Evolutionary conservation across 2,888 invertebrate species (phyloP).

Genomic region (Kuschelorhynchus macadamiae): DNA sequence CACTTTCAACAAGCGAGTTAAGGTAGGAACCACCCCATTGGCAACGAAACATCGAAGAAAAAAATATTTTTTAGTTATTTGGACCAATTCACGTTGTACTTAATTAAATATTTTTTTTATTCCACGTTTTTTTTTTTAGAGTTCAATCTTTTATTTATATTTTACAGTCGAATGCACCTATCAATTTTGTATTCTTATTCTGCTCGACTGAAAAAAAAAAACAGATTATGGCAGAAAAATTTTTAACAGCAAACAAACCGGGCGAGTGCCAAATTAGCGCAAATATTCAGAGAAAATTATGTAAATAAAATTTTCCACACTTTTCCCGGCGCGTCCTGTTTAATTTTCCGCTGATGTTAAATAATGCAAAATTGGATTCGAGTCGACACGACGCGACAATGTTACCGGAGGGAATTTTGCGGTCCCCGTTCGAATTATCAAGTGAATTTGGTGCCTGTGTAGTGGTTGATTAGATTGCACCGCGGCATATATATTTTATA

Average conservation of each 20-base stretch:
- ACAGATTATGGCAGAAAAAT: background rate
- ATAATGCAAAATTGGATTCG: constrained; percentile 47
- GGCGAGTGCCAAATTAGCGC: background rate
- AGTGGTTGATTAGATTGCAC: constrained; percentile 35
- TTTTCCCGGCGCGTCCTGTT: constrained; percentile 25
- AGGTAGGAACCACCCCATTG: too few relatives aligned
- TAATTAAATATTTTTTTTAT: too few relatives aligned
- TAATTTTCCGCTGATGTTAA: constrained; percentile 41
- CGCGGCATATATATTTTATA: constrained; percentile 22
- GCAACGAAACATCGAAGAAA: too few relatives aligned
- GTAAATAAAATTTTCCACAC: constrained; percentile 16
- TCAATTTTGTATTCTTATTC: too few relatives aligned
- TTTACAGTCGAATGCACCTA: too few relatives aligned
- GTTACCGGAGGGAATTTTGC: constrained; percentile 40
- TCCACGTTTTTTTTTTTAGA: too few relatives aligned
- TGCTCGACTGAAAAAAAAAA: too few relatives aligned
- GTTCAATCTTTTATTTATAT: too few relatives aligned
- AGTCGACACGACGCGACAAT: constrained; percentile 32
- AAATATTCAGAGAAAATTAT: background rate
- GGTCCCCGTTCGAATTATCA: constrained; percentile 44
- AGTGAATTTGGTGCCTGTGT: constrained; percentile 42
- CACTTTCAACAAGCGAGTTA: too few relatives aligned
- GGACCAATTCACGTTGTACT: too few relatives aligned
- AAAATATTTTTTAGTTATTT: too few relatives aligned
- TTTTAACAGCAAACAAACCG: too few relatives aligned